Percentiles rank a stretch among this genome's conserved stretches.
Evolutionary conservation across 2,797 vertebrate genomes (phyloP).

Genomic region (Pseudochirops cupreus): DNA sequence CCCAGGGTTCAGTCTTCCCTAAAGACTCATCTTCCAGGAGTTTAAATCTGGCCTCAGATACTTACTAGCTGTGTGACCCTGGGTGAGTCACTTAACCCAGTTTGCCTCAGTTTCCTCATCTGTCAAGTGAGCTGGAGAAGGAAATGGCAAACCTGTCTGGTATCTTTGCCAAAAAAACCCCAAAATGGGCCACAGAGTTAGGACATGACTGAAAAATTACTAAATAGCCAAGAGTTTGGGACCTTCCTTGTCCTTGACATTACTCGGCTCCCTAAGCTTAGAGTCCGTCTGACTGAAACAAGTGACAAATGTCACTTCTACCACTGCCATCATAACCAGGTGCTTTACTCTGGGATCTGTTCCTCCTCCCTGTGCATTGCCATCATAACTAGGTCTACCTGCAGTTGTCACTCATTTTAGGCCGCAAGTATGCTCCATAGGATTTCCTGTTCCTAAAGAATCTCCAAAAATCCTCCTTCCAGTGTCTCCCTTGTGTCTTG

Average conservation of each 20-base stretch:
- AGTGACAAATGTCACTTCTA: not conserved
- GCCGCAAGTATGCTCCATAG: not conserved
- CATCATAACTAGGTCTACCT: not conserved
- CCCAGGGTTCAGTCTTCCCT: not conserved
- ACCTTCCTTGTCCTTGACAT: not conserved
- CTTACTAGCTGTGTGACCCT: not conserved
- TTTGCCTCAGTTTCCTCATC: not conserved
- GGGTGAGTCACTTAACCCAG: not conserved
- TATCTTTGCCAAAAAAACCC: not conserved
- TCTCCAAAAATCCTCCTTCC: not conserved
- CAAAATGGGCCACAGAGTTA: not conserved
- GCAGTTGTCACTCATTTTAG: not conserved
- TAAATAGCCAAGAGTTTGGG: not conserved
- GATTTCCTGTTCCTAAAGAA: not conserved
- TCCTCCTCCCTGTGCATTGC: not conserved
- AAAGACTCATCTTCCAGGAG: not conserved
- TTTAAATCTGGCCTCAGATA: not conserved
- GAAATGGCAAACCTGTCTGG: not conserved
- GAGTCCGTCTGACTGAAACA: not conserved
- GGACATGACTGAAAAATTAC: not conserved
- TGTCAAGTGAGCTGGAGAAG: not conserved
- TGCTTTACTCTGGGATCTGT: not conserved
- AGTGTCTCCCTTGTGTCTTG: not conserved
- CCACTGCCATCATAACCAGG: not conserved
- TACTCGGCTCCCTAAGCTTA: not conserved